Percentiles rank a stretch among this genome's conserved stretches.
These are phyloP conservation scores for Acholoe squamosa DNA, from an alignment of 2,888 invertebrate species.

Conservation along the genomic window DNA sequence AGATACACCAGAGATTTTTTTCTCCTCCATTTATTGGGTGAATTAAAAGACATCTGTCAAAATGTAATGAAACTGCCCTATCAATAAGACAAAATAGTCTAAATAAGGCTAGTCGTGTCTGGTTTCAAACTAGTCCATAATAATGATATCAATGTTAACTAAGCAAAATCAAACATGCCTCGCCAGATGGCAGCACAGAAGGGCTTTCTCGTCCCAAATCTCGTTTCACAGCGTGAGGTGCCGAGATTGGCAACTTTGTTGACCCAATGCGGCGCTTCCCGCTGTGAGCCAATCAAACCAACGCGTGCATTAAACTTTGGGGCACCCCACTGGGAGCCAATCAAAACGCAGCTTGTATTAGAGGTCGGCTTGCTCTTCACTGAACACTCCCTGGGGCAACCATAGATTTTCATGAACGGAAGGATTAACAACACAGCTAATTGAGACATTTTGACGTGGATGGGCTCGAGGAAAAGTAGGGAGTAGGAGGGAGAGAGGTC, in stretches of 20 bases:
- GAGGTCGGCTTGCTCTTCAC: not conserved
- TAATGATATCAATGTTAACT: not conserved
- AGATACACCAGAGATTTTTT: no score
- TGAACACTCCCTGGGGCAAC: not conserved
- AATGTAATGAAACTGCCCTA: no score
- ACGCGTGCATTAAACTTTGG: not conserved
- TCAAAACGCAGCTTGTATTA: conserved; percentile 45
- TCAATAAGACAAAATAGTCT: no score
- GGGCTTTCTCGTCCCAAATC: not conserved
- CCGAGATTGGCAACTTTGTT: not conserved
- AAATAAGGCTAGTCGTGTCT: no score
- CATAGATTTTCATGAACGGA: not conserved
- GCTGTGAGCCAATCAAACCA: conserved; percentile 28
- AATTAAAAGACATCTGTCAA: no score
- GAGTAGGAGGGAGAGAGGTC: not conserved
- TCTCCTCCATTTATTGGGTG: no score
- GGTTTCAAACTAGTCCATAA: no score
- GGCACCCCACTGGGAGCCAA: conserved; percentile 37
- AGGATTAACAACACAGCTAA: not conserved
- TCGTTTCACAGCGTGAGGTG: conserved; percentile 34
- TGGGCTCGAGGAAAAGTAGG: no score
- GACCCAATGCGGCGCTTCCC: not conserved
- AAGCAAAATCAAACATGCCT: not conserved
- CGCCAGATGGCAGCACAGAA: conserved; percentile 40
- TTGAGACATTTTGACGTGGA: not conserved